Evolutionary conservation across 2,797 vertebrate species (phyloP).

Genomic region (Hozukius guyotensis): DNA sequence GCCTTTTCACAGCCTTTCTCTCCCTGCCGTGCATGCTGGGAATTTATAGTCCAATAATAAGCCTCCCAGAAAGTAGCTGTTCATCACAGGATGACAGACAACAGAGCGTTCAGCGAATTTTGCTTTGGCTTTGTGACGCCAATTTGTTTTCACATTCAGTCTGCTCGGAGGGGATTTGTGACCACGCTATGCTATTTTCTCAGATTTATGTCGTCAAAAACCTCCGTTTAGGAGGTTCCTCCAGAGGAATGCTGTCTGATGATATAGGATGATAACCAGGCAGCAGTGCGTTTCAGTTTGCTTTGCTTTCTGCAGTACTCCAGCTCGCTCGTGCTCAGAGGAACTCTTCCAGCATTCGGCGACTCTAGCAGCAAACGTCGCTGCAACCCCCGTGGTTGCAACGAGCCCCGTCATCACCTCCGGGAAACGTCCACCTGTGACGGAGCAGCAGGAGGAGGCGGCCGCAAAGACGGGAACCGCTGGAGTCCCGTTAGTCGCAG

Average conservation of each 20-base stretch:
- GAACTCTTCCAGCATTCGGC: conserved; percentile 69
- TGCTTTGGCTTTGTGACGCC: conserved; percentile 23
- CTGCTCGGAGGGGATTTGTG: conserved; percentile 32
- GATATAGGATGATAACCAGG: conserved; percentile 50
- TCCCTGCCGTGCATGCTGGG: conserved; percentile 38
- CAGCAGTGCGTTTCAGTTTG: conserved; percentile 60
- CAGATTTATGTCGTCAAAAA: conserved; percentile 47
- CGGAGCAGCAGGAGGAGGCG: conserved; percentile 29
- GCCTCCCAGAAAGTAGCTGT: conserved; percentile 41
- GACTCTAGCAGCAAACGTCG: conserved; percentile 25
- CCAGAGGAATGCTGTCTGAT: conserved; percentile 57
- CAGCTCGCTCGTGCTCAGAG: conserved; percentile 74
- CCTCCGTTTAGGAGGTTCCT: conserved; percentile 28
- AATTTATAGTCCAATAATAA: conserved; percentile 62
- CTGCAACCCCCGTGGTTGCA: conserved; percentile 8
- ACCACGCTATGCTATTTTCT: conserved; percentile 31
- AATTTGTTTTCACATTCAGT: conserved; percentile 27
- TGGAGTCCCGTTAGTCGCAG: not conserved
- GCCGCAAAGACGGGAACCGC: conserved; percentile 16
- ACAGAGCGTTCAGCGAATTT: conserved; percentile 11
- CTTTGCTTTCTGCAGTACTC: conserved; percentile 79
- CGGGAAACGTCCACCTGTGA: conserved; percentile 36
- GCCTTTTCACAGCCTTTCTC: conserved; percentile 41
- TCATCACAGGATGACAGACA: conserved; percentile 55
- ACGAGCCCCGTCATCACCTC: conserved; percentile 25